Evolutionary conservation across 2,888 invertebrate genomes (phyloP).

Genomic region (Epinotia demarniana): DNA sequence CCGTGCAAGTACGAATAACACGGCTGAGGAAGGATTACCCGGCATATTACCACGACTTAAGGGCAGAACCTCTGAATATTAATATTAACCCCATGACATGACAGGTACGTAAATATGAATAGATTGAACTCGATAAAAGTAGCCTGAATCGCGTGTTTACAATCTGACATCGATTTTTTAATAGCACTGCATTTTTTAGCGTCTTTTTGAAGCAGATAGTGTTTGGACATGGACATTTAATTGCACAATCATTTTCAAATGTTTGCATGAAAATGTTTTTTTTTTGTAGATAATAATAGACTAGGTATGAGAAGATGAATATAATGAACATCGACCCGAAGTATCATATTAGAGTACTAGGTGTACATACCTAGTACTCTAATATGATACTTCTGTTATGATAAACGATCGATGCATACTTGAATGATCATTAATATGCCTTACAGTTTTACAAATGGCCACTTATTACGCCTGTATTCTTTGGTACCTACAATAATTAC

Average conservation of each 20-base stretch:
- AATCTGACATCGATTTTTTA: conserved; percentile 44
- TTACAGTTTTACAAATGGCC: neutral
- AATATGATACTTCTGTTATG: too few species aligned
- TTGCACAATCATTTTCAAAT: conserved; percentile 14
- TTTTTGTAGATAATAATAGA: neutral
- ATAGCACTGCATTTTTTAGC: conserved; percentile 45
- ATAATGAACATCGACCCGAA: neutral
- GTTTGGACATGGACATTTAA: conserved; percentile 34
- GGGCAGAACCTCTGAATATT: conserved; percentile 37
- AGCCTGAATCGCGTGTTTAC: conserved; percentile 40
- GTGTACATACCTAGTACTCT: too few species aligned
- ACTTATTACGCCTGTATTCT: neutral
- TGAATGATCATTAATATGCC: neutral
- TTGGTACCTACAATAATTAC: neutral
- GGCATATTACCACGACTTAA: conserved; percentile 31
- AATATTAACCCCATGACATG: conserved; percentile 34
- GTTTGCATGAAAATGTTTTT: conserved; percentile 5
- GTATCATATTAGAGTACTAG: neutral
- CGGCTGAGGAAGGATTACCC: conserved; percentile 41
- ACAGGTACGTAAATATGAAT: conserved; percentile 35
- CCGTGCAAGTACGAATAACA: conserved; percentile 52
- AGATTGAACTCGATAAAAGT: conserved; percentile 16
- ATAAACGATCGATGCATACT: neutral
- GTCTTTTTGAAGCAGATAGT: conserved; percentile 25
- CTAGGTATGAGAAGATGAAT: conserved; percentile 21